Percentiles rank a stretch among this genome's conserved stretches.
Conservation (phyloP, 2,113 vertebrate species). For the Percina caprodes region DNA sequence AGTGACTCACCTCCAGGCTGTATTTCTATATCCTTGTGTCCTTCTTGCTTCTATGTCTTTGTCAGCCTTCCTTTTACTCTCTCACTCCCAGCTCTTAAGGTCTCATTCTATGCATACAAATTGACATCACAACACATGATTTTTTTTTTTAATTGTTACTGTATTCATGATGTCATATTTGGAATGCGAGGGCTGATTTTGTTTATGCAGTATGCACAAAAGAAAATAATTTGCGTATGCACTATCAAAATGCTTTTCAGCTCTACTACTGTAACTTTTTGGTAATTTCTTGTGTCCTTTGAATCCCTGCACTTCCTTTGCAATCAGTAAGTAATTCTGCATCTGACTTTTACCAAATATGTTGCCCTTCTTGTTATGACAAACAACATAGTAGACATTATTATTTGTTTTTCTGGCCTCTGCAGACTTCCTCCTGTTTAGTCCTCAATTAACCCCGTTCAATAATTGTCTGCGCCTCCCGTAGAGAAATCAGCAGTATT, state of each 20-base stretch:
- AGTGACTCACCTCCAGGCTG: slow-evolving; percentile 30
- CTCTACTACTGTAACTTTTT: not conserved
- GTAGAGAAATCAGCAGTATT: slow-evolving; percentile 50
- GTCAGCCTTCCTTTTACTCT: slow-evolving; percentile 25
- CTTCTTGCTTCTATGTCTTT: slow-evolving; percentile 38
- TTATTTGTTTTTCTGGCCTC: slow-evolving; percentile 38
- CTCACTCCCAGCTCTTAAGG: slow-evolving; percentile 11
- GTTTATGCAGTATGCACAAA: not conserved
- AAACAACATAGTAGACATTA: not conserved
- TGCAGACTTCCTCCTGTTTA: slow-evolving; percentile 33
- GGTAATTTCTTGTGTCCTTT: not conserved
- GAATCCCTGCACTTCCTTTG: not conserved
- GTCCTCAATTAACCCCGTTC: slow-evolving; percentile 54
- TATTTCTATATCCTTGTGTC: slow-evolving; percentile 49
- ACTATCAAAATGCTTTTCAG: not conserved
- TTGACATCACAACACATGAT: not conserved
- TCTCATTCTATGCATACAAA: slow-evolving; percentile 23
- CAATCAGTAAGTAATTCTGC: slow-evolving; percentile 7
- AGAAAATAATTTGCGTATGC: slow-evolving; percentile 4
- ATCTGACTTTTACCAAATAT: not conserved
- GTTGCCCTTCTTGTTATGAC: not conserved
- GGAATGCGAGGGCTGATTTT: not conserved
- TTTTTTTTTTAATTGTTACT: not conserved
- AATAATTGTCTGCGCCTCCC: slow-evolving; percentile 42
- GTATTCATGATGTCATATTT: not conserved